Conservation (phyloP, 2,888 invertebrate genomes). For the Tromatobia lineatoria region DNA sequence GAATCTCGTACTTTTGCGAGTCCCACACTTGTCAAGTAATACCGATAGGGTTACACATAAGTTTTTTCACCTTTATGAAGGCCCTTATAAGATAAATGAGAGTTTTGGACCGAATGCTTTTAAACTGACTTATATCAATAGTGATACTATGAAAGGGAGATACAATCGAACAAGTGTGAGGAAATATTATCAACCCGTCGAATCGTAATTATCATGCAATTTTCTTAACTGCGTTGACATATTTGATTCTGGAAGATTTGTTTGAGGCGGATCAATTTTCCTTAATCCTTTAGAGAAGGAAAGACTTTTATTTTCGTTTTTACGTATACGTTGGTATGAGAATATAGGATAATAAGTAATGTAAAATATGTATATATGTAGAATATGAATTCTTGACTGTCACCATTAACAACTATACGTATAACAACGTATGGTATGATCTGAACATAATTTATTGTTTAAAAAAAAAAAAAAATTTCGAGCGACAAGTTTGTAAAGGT, state of each 20-base stretch:
- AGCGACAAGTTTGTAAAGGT: background rate
- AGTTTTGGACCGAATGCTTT: conserved; percentile 22
- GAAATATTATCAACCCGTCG: conserved; percentile 4
- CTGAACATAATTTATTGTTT: background rate
- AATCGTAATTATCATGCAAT: background rate
- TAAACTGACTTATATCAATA: background rate
- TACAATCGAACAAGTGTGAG: conserved; percentile 22
- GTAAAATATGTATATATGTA: too few relatives aligned
- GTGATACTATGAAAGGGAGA: background rate
- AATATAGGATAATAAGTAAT: too few relatives aligned
- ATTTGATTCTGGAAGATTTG: too few relatives aligned
- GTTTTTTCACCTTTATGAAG: conserved; percentile 42
- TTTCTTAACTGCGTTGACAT: background rate
- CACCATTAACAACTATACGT: too few relatives aligned
- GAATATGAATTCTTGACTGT: too few relatives aligned
- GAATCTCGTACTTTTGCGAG: conserved; percentile 25
- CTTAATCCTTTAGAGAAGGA: too few relatives aligned
- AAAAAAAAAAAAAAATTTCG: too few relatives aligned
- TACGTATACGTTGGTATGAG: too few relatives aligned
- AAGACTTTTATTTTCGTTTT: too few relatives aligned
- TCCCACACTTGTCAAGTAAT: conserved; percentile 35
- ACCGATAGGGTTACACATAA: conserved; percentile 36
- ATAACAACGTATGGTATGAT: too few relatives aligned
- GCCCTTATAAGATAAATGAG: conserved; percentile 20
- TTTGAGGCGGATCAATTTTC: too few relatives aligned